Conservation (phyloP, 2,113 vertebrate species). For the Talpa occidentalis region DNA sequence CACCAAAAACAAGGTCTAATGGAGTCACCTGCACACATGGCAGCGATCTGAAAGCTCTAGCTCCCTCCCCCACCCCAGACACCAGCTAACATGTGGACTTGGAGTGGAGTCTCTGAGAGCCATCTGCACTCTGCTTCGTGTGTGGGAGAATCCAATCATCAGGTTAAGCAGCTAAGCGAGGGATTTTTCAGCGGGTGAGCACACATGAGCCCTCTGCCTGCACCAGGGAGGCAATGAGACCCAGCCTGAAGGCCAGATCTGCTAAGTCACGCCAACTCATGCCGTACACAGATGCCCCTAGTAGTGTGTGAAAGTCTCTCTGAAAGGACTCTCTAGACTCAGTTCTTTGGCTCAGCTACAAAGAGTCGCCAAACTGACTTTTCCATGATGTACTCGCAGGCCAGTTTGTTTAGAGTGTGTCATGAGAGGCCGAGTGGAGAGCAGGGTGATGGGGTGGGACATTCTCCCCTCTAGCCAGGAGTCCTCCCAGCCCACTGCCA, state of each 20-base stretch:
- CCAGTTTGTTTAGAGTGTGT: background rate
- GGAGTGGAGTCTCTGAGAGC: background rate
- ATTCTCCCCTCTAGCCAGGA: background rate
- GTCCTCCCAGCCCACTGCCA: accelerated
- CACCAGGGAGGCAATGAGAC: background rate
- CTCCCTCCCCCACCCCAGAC: background rate
- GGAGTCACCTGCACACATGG: background rate
- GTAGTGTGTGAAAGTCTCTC: background rate
- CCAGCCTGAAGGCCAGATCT: background rate
- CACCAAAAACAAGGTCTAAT: background rate
- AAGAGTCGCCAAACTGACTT: background rate
- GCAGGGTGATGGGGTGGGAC: background rate
- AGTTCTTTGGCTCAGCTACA: background rate
- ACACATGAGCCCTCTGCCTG: background rate
- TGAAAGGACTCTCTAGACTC: background rate
- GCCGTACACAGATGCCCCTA: accelerated
- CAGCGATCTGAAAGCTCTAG: background rate
- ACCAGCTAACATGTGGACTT: background rate
- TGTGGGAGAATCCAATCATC: background rate
- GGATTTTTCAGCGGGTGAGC: too few relatives aligned
- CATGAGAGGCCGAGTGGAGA: background rate
- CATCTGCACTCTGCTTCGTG: background rate
- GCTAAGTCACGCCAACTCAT: background rate
- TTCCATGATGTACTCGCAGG: background rate
- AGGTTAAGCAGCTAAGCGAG: background rate